Percentiles rank a stretch among this genome's conserved stretches.
phyloP scores from a whole-genome alignment of 2,797 vertebrate species.

The Delichon dasypus region DNA sequence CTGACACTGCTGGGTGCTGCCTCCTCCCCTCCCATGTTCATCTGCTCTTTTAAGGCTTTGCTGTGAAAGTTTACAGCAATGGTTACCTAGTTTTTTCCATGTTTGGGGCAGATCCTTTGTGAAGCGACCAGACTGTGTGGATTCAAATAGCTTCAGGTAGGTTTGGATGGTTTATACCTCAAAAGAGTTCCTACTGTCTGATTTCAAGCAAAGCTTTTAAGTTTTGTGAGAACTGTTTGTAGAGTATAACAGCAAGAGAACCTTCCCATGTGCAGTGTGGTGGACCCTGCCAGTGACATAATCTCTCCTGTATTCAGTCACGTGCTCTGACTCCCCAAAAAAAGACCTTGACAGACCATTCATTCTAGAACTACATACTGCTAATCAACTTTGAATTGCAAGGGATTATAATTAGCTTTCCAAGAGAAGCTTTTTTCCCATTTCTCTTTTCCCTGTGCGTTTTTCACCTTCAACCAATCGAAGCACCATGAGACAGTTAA shows the following conservation, averaged over 20 bases:
- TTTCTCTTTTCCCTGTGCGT: neutral
- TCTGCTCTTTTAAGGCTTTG: neutral
- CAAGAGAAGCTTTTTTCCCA: neutral
- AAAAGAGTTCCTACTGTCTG: neutral
- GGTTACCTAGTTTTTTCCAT: rapidly evolving
- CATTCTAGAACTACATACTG: neutral
- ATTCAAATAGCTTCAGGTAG: neutral
- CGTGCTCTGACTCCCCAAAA: rapidly evolving
- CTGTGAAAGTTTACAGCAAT: neutral
- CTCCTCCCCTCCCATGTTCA: neutral
- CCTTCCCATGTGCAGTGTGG: rapidly evolving
- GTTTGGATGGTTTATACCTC: neutral
- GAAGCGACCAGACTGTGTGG: neutral
- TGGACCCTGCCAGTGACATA: neutral
- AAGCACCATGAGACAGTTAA: neutral
- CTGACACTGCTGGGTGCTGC: neutral
- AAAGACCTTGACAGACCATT: neutral
- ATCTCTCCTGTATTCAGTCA: neutral
- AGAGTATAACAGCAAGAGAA: neutral
- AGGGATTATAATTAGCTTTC: neutral
- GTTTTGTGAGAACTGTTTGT: neutral
- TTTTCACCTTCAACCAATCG: neutral
- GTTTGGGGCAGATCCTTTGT: neutral
- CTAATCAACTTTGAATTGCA: neutral
- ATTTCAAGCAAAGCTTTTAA: neutral